These are phyloP conservation scores for Lontra canadensis DNA, from an alignment of 2,113 vertebrate genomes.

Conservation along the genomic window DNA sequence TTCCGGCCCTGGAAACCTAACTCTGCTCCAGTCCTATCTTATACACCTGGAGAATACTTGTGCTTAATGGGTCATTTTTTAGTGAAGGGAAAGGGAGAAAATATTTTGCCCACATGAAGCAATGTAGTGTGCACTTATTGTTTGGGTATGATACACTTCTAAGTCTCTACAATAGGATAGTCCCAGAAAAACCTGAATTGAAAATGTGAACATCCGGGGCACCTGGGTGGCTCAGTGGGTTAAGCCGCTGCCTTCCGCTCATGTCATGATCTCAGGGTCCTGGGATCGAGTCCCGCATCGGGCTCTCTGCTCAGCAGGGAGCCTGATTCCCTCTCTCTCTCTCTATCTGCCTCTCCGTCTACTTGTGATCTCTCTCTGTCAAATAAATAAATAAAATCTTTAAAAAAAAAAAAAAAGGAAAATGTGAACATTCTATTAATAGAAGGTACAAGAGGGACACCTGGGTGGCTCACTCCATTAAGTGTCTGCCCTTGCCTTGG, in stretches of 20 bases:
- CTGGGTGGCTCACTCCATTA: not conserved
- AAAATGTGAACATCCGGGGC: not conserved
- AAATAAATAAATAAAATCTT: too few relatives aligned
- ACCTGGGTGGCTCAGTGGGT: not conserved
- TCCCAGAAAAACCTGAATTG: not conserved
- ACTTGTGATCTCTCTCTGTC: too few relatives aligned
- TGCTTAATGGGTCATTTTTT: not conserved
- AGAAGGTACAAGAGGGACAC: not conserved
- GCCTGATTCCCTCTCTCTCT: too few relatives aligned
- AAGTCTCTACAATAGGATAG: not conserved
- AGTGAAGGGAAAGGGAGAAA: not conserved
- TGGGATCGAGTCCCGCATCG: too few relatives aligned
- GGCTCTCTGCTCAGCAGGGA: too few relatives aligned
- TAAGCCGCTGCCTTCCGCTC: too few relatives aligned
- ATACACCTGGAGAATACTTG: not conserved
- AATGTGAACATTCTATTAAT: not conserved
- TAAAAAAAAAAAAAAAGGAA: too few relatives aligned
- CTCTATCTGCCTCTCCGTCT: too few relatives aligned
- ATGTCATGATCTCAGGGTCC: too few relatives aligned
- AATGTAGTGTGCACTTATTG: not conserved
- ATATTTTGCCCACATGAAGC: not conserved
- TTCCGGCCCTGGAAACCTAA: not conserved
- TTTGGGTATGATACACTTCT: not conserved
- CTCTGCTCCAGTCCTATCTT: not conserved
- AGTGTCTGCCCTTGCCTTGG: not conserved